A percentile compares a stretch with the other conserved stretches of the same genome.
Evolutionary conservation across 2,113 vertebrate species (phyloP).

Genomic region (Plestiodon gilberti): DNA sequence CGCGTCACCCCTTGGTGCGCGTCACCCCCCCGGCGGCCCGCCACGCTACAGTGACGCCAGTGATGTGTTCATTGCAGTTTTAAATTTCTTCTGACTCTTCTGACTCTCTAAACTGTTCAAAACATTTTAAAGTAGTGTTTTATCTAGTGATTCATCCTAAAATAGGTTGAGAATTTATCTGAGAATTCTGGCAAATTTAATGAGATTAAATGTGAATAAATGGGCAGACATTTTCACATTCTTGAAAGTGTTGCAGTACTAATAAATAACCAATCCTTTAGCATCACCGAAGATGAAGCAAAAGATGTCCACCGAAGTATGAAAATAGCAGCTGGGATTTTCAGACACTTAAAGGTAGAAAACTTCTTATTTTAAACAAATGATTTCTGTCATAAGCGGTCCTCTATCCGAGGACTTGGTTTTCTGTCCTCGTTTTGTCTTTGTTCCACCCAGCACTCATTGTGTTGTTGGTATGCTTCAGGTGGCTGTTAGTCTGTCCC

Average conservation of each 20-base stretch:
- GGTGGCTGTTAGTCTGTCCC: background rate
- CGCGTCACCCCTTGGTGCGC: too few relatives aligned
- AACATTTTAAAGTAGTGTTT: background rate
- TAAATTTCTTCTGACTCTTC: background rate
- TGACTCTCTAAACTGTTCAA: background rate
- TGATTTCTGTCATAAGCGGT: too few relatives aligned
- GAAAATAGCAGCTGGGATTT: constrained; percentile 94
- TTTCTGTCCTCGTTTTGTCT: background rate
- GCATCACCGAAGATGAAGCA: constrained; percentile 94
- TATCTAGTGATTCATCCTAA: background rate
- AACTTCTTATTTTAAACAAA: background rate
- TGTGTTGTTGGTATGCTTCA: background rate
- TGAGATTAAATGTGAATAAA: background rate
- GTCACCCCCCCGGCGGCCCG: too few relatives aligned
- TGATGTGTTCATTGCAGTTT: background rate
- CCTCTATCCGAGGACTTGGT: background rate
- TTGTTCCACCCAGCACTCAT: background rate
- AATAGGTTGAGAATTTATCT: background rate
- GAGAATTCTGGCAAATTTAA: background rate
- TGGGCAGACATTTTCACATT: background rate
- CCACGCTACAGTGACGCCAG: too few relatives aligned
- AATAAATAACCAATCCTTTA: constrained; percentile 60
- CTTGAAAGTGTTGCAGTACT: background rate
- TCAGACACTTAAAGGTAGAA: constrained; percentile 94
- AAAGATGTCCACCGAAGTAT: constrained; percentile 96